Percentiles rank a stretch among this genome's conserved stretches.
Conservation (phyloP, 2,113 vertebrate genomes). For the Alligator mississippiensis region DNA sequence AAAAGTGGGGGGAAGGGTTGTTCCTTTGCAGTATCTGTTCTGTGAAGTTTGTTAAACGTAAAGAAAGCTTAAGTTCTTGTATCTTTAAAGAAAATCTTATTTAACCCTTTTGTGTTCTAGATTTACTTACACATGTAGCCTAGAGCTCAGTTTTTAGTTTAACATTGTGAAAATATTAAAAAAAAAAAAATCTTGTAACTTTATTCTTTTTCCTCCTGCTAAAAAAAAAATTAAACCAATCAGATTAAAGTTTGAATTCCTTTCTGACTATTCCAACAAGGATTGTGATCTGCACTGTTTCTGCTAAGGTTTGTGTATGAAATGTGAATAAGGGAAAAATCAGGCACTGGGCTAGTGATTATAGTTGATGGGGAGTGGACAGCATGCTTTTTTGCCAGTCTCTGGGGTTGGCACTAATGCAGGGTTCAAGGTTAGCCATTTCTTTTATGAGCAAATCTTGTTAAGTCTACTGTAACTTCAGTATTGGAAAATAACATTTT, state of each 20-base stretch:
- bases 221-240: constrained; percentile 95
- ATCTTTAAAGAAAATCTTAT: constrained; percentile 94
- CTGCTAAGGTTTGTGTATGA: constrained; percentile 29
- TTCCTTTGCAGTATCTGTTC: constrained; percentile 86
- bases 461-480: neutral
- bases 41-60: constrained; percentile 88
- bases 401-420: neutral
- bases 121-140: constrained; percentile 94
- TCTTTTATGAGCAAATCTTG: constrained; percentile 3
- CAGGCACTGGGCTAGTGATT: neutral
- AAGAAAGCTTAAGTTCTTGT: constrained; percentile 91
- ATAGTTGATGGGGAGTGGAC: neutral
- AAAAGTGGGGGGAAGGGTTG: constrained; percentile 72
- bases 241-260: constrained; percentile 83
- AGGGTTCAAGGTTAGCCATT: constrained; percentile 4
- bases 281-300: constrained; percentile 55
- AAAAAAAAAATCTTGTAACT: constrained; percentile 83
- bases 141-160: constrained; percentile 94
- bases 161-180: constrained; percentile 91
- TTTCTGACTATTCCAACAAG: constrained; percentile 71
- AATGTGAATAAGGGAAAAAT: neutral
- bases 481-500: neutral
- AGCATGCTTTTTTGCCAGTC: neutral
- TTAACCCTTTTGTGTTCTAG: constrained; percentile 95
- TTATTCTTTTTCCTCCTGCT: constrained; percentile 91